These are phyloP conservation scores for Hydrochoerus hydrochaeris DNA, from an alignment of 2,113 vertebrate genomes.

Conservation along the genomic window DNA sequence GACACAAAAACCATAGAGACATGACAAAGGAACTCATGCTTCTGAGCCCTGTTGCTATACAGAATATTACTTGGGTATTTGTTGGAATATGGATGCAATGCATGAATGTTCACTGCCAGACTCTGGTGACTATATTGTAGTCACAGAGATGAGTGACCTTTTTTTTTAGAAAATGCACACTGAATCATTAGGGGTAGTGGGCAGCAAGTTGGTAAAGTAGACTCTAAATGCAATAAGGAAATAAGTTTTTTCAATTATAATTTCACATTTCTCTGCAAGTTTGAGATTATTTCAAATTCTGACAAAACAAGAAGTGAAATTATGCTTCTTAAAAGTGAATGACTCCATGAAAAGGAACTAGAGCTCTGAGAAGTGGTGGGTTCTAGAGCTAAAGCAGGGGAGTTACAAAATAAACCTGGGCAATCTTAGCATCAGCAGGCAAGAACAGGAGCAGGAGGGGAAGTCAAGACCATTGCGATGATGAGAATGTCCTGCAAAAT, in stretches of 20 bases:
- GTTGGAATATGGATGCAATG: neutral
- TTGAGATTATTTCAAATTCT: neutral
- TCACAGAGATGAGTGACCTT: neutral
- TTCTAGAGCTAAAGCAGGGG: neutral
- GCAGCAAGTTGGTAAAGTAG: neutral
- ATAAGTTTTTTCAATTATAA: neutral
- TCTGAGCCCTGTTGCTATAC: neutral
- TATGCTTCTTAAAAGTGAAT: constrained; percentile 3
- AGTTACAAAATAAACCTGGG: neutral
- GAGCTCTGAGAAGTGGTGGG: neutral
- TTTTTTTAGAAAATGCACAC: neutral
- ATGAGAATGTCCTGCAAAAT: neutral
- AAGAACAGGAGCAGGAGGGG: neutral
- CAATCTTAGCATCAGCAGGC: neutral
- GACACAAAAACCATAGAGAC: neutral
- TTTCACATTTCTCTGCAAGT: constrained; percentile 39
- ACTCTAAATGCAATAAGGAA: neutral
- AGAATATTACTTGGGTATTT: neutral
- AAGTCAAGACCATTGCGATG: neutral
- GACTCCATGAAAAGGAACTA: neutral
- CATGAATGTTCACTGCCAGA: neutral
- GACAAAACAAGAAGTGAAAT: neutral
- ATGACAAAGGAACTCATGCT: neutral
- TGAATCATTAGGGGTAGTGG: neutral
- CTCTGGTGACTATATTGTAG: neutral